Conservation (phyloP, 53 echinoderm and acorn worm genomes). For the Antedon mediterranea region DNA sequence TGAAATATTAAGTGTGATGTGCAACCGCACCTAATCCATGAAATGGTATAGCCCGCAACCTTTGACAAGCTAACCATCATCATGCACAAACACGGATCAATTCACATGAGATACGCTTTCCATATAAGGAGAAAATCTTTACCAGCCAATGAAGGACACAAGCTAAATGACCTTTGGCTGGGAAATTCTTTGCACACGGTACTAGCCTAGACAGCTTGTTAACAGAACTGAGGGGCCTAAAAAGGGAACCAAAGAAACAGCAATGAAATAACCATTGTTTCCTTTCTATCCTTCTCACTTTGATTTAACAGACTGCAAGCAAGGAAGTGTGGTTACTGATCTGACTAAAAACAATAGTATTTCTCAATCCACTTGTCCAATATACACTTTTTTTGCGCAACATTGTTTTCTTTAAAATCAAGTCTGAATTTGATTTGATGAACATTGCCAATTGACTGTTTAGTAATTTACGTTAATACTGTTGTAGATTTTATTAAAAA, state of each 20-base stretch:
- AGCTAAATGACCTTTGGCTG: background rate
- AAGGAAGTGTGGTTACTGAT: background rate
- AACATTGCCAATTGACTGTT: too few species aligned
- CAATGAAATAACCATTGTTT: background rate
- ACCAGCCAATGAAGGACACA: background rate
- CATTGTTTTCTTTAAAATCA: too few species aligned
- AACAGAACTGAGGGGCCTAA: background rate
- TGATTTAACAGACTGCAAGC: background rate
- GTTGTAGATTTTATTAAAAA: too few species aligned
- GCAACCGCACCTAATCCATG: background rate
- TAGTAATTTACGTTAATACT: too few species aligned
- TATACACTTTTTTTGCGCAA: too few species aligned
- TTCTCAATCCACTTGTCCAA: too few species aligned
- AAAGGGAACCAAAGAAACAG: background rate
- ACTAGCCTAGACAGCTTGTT: background rate
- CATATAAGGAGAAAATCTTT: background rate
- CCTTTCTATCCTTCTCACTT: background rate
- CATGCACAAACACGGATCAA: background rate
- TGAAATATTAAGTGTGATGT: background rate
- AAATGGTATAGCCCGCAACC: background rate
- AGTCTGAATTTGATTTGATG: too few species aligned
- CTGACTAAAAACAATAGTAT: background rate
- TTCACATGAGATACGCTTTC: background rate
- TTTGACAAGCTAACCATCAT: background rate
- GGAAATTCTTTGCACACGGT: background rate